Percentiles rank a stretch among this genome's conserved stretches.
These are phyloP conservation scores for Nasonia longicornis DNA, from an alignment of 1,140 invertebrate genomes.

Conservation along the genomic window DNA sequence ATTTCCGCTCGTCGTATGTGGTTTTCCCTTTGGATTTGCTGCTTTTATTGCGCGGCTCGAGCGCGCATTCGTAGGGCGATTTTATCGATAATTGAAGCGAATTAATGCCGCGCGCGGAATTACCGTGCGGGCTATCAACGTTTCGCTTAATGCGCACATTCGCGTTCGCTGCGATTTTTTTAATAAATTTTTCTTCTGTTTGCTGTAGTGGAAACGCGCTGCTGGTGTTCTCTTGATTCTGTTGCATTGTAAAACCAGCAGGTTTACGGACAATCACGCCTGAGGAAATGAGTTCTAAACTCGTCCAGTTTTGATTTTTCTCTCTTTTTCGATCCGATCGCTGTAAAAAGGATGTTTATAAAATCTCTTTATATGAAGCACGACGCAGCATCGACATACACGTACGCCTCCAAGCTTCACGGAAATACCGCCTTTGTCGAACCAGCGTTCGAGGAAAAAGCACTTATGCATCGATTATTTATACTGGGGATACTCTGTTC, in stretches of 20 bases:
- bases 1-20: slow-evolving; percentile 27
- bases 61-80: not conserved
- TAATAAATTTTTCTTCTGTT: not conserved
- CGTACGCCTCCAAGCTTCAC: no score
- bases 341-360: no score
- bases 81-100: slow-evolving; percentile 44
- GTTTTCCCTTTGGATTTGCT: not conserved
- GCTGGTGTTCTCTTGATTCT: not conserved
- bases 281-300: not conserved
- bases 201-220: not conserved
- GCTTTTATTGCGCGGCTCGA: not conserved
- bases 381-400: no score
- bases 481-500: not conserved
- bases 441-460: no score
- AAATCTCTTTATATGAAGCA: no score
- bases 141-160: slow-evolving; percentile 9
- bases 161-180: not conserved
- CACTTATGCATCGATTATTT: not conserved
- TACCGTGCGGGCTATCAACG: not conserved
- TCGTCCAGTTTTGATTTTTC: not conserved
- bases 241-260: not conserved
- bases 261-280: not conserved
- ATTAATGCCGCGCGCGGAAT: slow-evolving; percentile 23
- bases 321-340: no score
- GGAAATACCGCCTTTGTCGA: not conserved